phyloP scores from a whole-genome alignment of 2,888 invertebrate species.

The Agrotis ipsilon region DNA sequence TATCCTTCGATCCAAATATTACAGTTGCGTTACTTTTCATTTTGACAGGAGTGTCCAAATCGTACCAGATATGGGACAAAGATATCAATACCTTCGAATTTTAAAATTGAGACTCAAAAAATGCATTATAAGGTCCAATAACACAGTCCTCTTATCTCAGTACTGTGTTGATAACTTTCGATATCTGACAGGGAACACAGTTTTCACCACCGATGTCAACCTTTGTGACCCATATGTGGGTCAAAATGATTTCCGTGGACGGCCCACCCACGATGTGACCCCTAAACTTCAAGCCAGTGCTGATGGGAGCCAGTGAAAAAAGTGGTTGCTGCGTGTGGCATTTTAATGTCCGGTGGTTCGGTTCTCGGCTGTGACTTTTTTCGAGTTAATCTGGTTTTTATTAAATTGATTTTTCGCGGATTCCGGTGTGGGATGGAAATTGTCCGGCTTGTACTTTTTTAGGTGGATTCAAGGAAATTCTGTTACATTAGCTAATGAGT shows the following conservation, averaged over 20 bases:
- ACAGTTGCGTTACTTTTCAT: not conserved
- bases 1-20: not conserved
- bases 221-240: slow-evolving; percentile 51
- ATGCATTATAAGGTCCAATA: slow-evolving; percentile 33
- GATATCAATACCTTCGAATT: not conserved
- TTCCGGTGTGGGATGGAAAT: slow-evolving; percentile 44
- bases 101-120: slow-evolving; percentile 13
- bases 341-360: slow-evolving; percentile 57
- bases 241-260: slow-evolving; percentile 59
- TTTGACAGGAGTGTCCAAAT: not conserved
- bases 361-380: slow-evolving; percentile 53
- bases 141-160: slow-evolving; percentile 21
- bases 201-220: slow-evolving; percentile 52
- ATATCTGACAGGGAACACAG: slow-evolving; percentile 34
- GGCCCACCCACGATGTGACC: slow-evolving; percentile 68
- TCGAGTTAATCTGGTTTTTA: slow-evolving; percentile 64
- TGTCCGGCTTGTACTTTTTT: slow-evolving; percentile 41
- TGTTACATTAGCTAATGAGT: slow-evolving; percentile 11
- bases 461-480: slow-evolving; percentile 20
- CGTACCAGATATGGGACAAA: not conserved
- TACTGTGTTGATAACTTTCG: slow-evolving; percentile 19
- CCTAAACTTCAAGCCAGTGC: slow-evolving; percentile 54
- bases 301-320: slow-evolving; percentile 59
- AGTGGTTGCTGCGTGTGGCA: slow-evolving; percentile 61
- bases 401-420: slow-evolving; percentile 63